Evolutionary conservation across 1,140 invertebrate species (phyloP), one percentile per base, ranked within the genome.

Genomic region (Drosophila quadrilineata): DNA sequence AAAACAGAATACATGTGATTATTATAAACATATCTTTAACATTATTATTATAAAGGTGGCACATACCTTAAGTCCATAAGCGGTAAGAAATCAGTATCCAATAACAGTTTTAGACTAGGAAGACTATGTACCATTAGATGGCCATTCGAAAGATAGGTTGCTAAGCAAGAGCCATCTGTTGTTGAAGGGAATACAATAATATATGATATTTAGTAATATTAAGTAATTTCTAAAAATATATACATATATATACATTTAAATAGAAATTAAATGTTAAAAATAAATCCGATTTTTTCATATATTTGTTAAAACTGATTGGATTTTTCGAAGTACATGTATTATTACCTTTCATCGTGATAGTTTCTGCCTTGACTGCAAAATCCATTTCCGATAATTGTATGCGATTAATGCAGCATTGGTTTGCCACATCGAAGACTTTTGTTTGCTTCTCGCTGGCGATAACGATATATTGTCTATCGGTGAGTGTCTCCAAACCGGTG

Each of bases 361-460:
- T 95, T 91, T 98, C 97, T 64, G 97, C 96, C 91, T 97, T 97
- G 68, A 98, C 95, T 56, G 98, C 96, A 91, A 98, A 97, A 90
- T 97, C 95, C 40, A 94, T 93, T 74, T 96, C 96, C 58, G 95
- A 93, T 69, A 97, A 92, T 89, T 96, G 95, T 90, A 96, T 94
- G 68, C 95, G 93, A 90, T 96, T 96, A 67, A 95, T 93, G 90
- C 93, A 98, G 91, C 95, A 98, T 90, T 99, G 98, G 56, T 96
- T 98, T 64, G 98, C 98, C 79, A 99, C 92, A 62, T 96, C 96
- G 40, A 98, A 94, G 48, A 99, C 96, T 89, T 97, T 93, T 46
- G 97, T 97, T 91, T 98, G 97, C 90, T 98, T 98, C 90, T 99
- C 97, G 38, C 97, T 98, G 50, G 95, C 95, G 58, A 99, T 93